Percentiles rank a stretch among this genome's conserved stretches.
Conservation (phyloP, 2,113 vertebrate genomes). For the Boulengeromyrus knoepffleri region DNA sequence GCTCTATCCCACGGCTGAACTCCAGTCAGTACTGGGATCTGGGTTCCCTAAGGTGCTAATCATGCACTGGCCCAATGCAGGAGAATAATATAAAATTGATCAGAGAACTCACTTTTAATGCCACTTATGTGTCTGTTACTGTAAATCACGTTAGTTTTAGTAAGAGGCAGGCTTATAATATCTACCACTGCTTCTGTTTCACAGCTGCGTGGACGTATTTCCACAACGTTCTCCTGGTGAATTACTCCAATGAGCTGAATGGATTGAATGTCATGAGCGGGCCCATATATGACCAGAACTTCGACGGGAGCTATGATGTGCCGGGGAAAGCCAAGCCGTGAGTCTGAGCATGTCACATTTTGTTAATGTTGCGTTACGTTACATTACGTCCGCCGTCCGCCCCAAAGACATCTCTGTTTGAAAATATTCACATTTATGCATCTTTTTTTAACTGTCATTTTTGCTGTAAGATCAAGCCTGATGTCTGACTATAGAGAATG, state of each 20-base stretch:
- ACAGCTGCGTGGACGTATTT: slow-evolving; percentile 81
- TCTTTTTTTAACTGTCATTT: neutral
- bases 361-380: neutral
- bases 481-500: neutral
- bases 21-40: too few species aligned
- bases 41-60: neutral
- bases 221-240: slow-evolving; percentile 64
- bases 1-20: too few species aligned
- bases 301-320: slow-evolving; percentile 74
- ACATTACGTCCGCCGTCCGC: slow-evolving; percentile 28
- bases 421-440: neutral
- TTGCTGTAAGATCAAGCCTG: neutral
- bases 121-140: neutral
- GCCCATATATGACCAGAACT: slow-evolving; percentile 84
- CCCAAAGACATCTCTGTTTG: neutral
- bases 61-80: neutral
- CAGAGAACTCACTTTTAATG: neutral
- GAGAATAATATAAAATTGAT: neutral
- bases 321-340: slow-evolving; percentile 55
- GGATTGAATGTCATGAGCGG: slow-evolving; percentile 86
- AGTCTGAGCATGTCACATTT: neutral
- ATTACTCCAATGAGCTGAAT: slow-evolving; percentile 66
- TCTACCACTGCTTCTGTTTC: neutral
- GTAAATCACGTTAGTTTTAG: neutral
- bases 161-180: neutral